Evolutionary conservation across 2,113 vertebrate genomes (phyloP).

Genomic region (Oreocharis arfaki): DNA sequence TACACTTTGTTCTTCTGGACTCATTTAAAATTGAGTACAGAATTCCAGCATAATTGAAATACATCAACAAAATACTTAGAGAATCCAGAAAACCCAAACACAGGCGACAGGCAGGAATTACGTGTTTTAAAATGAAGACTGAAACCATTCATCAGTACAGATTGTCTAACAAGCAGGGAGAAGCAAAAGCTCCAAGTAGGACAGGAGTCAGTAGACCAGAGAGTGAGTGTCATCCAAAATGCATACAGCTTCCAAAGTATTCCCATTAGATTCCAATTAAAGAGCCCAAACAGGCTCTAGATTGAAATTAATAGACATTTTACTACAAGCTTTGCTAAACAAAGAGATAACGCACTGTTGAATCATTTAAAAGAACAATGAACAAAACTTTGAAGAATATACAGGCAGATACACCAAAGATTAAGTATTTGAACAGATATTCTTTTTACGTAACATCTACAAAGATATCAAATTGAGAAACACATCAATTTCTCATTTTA

Average conservation of each 20-base stretch:
- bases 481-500: not conserved
- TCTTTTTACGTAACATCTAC: not conserved
- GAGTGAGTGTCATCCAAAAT: not conserved
- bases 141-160: not conserved
- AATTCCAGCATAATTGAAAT: not conserved
- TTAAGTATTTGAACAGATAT: not conserved
- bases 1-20: not conserved
- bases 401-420: not conserved
- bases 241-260: not conserved
- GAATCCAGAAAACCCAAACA: not conserved
- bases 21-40: not conserved
- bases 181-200: not conserved
- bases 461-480: not conserved
- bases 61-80: not conserved
- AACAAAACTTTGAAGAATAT: not conserved
- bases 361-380: not conserved
- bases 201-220: not conserved
- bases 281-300: not conserved
- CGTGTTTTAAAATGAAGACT: not conserved
- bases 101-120: not conserved
- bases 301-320: not conserved
- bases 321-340: not conserved
- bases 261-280: not conserved
- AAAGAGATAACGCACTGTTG: not conserved
- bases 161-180: not conserved